Base-by-base conservation (phyloP, 1,140 invertebrate species). In the Drosophila ohnishii region DNA sequence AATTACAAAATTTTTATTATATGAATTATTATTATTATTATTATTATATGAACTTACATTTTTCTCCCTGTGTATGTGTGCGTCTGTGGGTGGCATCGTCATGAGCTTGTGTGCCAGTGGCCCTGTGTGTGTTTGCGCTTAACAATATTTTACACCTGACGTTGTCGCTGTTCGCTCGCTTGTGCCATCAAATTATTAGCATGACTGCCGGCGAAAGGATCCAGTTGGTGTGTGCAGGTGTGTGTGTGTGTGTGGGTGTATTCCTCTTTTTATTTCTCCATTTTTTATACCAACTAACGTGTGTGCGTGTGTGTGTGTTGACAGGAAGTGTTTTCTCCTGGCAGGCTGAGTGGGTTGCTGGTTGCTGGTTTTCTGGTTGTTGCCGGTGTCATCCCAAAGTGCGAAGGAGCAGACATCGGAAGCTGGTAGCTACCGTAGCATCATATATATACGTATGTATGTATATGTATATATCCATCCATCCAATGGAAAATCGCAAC, bases 121-220 rank as follows among this genome's bases (percentile, higher is more conserved):
- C 37, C 47, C 40, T 28, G 55, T 53, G 55, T 53, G 67, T 70
- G 64, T 47, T 63, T 59, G 73, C 63, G 79, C 78, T 87, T 71
- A 83, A 84, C 80, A 88, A 78, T 88, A 88, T 88, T 88, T 87
- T 88, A 88, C 84, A 88, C 84, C 80, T 88, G 84, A 88, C 74
- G 77, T 80, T 76, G 75, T 82, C 62, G 75, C 62, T 64, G 56
- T 51, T 65, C 57, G 69, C 72, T 71, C 64, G 71, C 77, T 42
- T 75, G 67, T 81, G 84, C 72, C 84, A 84, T 80, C 80, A 88
- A 84, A 89, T 88, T 88, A 88, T 88, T 88, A 89, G 85, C 84
- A 89, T 88, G 84, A 80, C 75, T 88, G 85, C 80, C 75, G 78
- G 80, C 77, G 47, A 80, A 88, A 83, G 71, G 70, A 80, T 80